Evolutionary conservation across 2,113 vertebrate genomes (phyloP).

Genomic region (Collichthys lucidus): DNA sequence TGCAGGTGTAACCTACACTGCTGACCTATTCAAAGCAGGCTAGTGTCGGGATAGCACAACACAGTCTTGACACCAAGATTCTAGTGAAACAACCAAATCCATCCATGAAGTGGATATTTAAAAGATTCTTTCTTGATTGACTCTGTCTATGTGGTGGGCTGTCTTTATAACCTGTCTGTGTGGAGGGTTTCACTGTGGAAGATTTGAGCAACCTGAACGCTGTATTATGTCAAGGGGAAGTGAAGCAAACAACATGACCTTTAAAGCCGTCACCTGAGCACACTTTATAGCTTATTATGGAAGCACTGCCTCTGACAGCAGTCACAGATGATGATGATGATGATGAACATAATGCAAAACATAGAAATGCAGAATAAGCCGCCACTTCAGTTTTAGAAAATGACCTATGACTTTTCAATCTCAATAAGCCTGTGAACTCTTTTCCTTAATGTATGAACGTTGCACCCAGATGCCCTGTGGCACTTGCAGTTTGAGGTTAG

Average conservation of each 20-base stretch:
- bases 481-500: neutral
- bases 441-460: neutral
- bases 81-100: neutral
- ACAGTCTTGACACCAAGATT: neutral
- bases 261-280: conserved; percentile 31
- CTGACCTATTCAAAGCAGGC: neutral
- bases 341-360: neutral
- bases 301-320: neutral
- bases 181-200: neutral
- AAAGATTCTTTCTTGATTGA: too few relatives aligned
- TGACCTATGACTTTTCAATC: neutral
- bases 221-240: conserved; percentile 16
- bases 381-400: neutral
- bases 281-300: conserved; percentile 27
- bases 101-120: neutral
- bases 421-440: neutral
- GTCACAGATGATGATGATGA: neutral
- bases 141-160: neutral
- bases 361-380: neutral
- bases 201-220: conserved; percentile 16
- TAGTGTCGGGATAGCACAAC: neutral
- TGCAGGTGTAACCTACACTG: neutral
- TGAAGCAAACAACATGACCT: conserved; percentile 53
- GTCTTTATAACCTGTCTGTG: neutral
- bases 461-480: neutral